Evolutionary conservation across 2,113 vertebrate genomes (phyloP).

Genomic region (Pterophyllum scalare): DNA sequence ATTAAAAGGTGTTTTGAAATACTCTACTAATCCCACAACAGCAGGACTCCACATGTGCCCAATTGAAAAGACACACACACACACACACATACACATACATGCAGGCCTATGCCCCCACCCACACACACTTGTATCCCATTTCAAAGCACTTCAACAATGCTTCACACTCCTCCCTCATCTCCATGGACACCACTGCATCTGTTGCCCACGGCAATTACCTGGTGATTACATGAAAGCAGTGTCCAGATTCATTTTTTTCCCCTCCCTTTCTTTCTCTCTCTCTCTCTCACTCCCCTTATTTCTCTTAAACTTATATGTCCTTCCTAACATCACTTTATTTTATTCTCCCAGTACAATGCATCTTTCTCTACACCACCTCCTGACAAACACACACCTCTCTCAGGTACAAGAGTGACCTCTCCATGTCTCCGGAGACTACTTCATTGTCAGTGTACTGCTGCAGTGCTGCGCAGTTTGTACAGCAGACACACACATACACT

Average conservation of each 20-base stretch:
- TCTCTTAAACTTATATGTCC: not conserved
- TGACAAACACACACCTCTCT: constrained; percentile 12
- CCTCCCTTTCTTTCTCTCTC: not conserved
- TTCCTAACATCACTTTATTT: not conserved
- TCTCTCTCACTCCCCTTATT: not conserved
- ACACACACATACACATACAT: constrained; percentile 1
- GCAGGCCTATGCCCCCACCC: not conserved
- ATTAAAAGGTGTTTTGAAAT: constrained; percentile 40
- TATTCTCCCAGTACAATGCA: not conserved
- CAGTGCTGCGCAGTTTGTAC: constrained; percentile 7
- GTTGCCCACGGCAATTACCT: constrained; percentile 60
- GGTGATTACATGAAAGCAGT: constrained; percentile 51
- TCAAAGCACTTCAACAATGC: constrained; percentile 30
- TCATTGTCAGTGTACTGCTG: constrained; percentile 33
- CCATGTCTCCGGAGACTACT: constrained; percentile 35
- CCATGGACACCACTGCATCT: constrained; percentile 58
- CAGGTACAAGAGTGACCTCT: constrained; percentile 45
- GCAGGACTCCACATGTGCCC: constrained; percentile 29
- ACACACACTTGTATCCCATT: constrained; percentile 22
- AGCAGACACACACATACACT: not conserved
- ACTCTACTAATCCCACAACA: constrained; percentile 30
- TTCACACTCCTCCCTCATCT: constrained; percentile 16
- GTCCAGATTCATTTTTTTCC: constrained; percentile 25
- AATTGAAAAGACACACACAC: constrained; percentile 24
- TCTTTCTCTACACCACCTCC: constrained; percentile 2